Base-by-base conservation (phyloP, 2,797 vertebrate species). In the Balearica regulorum region DNA sequence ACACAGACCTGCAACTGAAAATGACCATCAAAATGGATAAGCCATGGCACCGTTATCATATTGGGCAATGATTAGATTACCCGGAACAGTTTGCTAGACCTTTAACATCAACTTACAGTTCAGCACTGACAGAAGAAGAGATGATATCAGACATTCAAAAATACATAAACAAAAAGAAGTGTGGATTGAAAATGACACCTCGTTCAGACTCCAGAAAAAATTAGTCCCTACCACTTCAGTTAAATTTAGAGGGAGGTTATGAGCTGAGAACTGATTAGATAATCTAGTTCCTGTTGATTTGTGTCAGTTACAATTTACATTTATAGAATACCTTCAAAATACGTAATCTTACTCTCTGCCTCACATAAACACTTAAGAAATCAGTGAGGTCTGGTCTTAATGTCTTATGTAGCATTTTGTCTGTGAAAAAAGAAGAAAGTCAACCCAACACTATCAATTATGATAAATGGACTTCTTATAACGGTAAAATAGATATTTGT, bases 181-280 rank as follows among this genome's bases (percentile, higher is more conserved):
- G 89, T 91, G 79, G 87, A 97, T 95, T 93, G 89, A 93, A 97
- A 93, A 76, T 70, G 96, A 92, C 95, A 95, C 90, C 65, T 95
- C 6, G 0, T 65, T 95, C 71, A 85, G 60, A 77, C 54, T 91
- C 46, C 35, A 76, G 76, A 44, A 91, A 92, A 94, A 92, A 85
- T 85, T 16, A 90, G 58, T 81, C 43, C 53, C 46, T 92, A 96
- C 64, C 84, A 88, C 79, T 94, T 93, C n/a, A 73, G 90, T 79
- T 95, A 97, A 95, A 95, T 96, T 91, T 96, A 95, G 87, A 91
- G 54, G 54, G 58, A 93, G 69, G 84, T 86, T 96, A 78, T 86
- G 72, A 93, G 70, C 84, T 66, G 72, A 94, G 49, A 75, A 90
- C 57, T 90, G 92, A 92, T 96, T 94, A 95, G 58, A 71, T 95